Base-by-base conservation (phyloP, 2,113 vertebrate genomes). In the Oryzias melastigma region DNA sequence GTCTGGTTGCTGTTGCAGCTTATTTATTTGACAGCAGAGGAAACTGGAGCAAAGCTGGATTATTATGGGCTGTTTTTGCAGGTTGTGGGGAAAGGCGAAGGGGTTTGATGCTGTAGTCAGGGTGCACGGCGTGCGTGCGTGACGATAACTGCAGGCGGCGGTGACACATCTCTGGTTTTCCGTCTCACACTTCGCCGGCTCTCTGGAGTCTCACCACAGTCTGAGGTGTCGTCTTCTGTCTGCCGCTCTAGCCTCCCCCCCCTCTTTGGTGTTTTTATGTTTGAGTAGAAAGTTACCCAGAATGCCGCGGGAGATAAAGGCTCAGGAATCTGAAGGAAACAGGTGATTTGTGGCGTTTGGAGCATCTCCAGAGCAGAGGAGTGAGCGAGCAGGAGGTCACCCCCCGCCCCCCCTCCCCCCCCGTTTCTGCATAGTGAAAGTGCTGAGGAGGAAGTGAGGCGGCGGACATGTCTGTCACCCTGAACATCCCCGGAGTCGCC, bases 401-500 rank as follows among this genome's bases (percentile, higher is more conserved):
- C 64, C 54, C 78, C 72, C 65, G 24, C 53, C 55, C 56, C 62
- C 49, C 61, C 29, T 22, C n/a, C 16, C 42, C 62, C 45, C 74
- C 48, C 73, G 52, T 73, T 48, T 78, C 46, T 65, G 56, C 66
- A 67, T 55, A 61, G 61, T 53, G 62, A 75, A 70, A 69, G 62
- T 62, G 77, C 67, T 42, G 70, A 77, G 77, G 71, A 87, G 87
- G 87, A 87, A 87, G 81, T 76, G 71, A 75, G 52, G 73, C 81
- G 84, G 83, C 84, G 73, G 84, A 85, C 85, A 67, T 78, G 79
- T 83, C 81, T 80, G 74, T 85, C 79, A 83, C 85, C 75, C 84
- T 75, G 86, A 83, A 86, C 88, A 88, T 90, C 86, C 86, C 84
- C 82, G 82, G 84, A 80, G 67, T 85, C 58, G 52, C 62, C 2